These are phyloP conservation scores for Ursus arctos DNA, from an alignment of 2,113 vertebrate species.

Conservation along the genomic window DNA sequence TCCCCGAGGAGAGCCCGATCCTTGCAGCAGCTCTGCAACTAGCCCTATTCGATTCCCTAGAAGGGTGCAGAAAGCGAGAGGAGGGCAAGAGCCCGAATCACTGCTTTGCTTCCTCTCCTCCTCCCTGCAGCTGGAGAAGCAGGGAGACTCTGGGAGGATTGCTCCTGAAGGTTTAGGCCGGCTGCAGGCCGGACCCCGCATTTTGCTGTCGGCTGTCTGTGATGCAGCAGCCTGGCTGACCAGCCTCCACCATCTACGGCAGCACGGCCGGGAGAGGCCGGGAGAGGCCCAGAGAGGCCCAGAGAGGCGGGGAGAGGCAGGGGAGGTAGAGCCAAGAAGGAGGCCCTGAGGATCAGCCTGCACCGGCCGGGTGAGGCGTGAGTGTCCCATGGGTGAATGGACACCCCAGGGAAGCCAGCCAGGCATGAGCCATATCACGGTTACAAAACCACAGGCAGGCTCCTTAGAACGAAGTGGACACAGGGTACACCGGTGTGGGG, in stretches of 20 bases:
- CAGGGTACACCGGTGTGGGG: neutral
- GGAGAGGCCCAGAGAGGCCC: fast-evolving
- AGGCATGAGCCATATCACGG: neutral
- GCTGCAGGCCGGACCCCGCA: too few species aligned
- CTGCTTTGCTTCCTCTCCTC: neutral
- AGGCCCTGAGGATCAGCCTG: neutral
- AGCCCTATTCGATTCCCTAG: neutral
- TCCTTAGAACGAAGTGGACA: neutral
- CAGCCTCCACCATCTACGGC: neutral
- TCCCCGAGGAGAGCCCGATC: neutral
- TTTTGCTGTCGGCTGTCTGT: neutral
- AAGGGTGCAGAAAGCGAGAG: neutral
- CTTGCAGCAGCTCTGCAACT: neutral
- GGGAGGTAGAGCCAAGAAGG: neutral
- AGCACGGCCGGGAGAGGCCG: neutral
- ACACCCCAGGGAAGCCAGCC: neutral
- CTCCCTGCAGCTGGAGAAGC: neutral
- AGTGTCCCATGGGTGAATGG: neutral
- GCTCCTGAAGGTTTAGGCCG: neutral
- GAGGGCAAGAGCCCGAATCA: neutral
- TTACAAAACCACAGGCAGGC: neutral
- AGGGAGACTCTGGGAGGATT: neutral
- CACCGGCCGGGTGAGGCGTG: neutral
- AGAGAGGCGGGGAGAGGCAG: too few species aligned
- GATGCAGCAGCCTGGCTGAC: neutral